Evolutionary conservation across 2,797 vertebrate genomes (phyloP).

Genomic region (Eulemur rubriventer): DNA sequence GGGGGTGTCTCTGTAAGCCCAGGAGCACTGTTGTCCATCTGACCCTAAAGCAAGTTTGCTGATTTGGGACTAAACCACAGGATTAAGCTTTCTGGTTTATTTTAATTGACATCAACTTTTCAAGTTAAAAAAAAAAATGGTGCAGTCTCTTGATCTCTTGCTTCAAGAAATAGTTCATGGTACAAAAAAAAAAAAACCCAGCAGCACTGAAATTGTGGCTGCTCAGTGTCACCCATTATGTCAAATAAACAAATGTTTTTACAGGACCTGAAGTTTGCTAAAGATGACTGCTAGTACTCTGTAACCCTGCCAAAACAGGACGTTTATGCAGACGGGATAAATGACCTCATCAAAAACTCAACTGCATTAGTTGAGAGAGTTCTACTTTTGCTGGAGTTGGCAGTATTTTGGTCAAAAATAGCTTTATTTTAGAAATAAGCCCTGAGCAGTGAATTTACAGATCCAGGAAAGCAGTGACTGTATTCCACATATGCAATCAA

Average conservation of each 20-base stretch:
- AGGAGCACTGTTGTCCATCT: not conserved
- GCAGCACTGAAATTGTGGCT: not conserved
- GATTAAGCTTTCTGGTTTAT: not conserved
- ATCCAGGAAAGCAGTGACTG: not conserved
- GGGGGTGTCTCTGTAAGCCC: not conserved
- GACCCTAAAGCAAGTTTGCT: not conserved
- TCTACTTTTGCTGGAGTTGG: not conserved
- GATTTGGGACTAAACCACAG: constrained; percentile 1
- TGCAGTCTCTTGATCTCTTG: not conserved
- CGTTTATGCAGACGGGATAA: not conserved
- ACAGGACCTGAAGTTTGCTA: not conserved
- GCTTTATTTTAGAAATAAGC: constrained; percentile 51
- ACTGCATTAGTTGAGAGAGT: not conserved
- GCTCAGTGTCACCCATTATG: not conserved
- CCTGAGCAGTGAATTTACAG: not conserved
- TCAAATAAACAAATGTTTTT: constrained; percentile 36
- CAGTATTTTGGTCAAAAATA: constrained; percentile 9
- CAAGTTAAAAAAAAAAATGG: constrained; percentile 13
- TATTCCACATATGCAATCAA: constrained; percentile 4
- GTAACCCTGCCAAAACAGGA: not conserved
- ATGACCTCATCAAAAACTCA: not conserved
- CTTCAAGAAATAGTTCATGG: not conserved
- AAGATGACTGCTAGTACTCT: not conserved
- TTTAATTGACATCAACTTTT: not conserved
- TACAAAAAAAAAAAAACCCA: not conserved